Evolutionary conservation across 2,113 vertebrate genomes (phyloP).

Genomic region (Mixornis gularis): DNA sequence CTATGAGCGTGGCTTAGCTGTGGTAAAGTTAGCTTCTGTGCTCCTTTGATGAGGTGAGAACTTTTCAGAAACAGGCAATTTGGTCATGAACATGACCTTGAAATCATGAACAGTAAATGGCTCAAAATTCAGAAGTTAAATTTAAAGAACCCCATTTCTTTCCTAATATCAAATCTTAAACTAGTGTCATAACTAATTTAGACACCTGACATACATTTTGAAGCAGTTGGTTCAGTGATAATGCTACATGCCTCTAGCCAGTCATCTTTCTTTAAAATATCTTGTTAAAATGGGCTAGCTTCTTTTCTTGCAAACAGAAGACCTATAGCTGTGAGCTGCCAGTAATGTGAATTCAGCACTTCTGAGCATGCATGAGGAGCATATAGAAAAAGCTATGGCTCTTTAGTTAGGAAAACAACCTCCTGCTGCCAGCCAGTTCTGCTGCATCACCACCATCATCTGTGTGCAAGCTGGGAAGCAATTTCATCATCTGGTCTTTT

Average conservation of each 20-base stretch:
- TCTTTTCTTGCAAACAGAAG: not conserved
- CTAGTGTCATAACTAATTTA: not conserved
- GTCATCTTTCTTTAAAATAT: not conserved
- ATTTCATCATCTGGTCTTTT: not conserved
- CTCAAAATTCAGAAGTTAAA: not conserved
- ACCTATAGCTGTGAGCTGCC: not conserved
- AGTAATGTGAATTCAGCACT: not conserved
- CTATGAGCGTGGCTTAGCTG: not conserved
- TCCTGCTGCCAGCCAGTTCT: not conserved
- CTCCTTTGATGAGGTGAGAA: not conserved
- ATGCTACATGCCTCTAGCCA: not conserved
- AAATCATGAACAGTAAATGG: not conserved
- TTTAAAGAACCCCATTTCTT: not conserved
- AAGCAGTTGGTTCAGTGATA: not conserved
- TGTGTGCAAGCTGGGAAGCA: not conserved
- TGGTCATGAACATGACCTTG: not conserved
- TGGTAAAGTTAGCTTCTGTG: not conserved
- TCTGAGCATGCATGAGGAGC: rapidly evolving
- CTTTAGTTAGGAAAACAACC: not conserved
- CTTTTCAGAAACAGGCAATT: not conserved
- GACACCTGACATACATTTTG: not conserved
- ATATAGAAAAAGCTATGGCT: not conserved
- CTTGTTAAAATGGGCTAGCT: not conserved
- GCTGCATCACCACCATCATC: not conserved
- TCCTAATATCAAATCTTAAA: not conserved